Conservation (phyloP, 2,113 vertebrate species). For the Nibea albiflora region DNA sequence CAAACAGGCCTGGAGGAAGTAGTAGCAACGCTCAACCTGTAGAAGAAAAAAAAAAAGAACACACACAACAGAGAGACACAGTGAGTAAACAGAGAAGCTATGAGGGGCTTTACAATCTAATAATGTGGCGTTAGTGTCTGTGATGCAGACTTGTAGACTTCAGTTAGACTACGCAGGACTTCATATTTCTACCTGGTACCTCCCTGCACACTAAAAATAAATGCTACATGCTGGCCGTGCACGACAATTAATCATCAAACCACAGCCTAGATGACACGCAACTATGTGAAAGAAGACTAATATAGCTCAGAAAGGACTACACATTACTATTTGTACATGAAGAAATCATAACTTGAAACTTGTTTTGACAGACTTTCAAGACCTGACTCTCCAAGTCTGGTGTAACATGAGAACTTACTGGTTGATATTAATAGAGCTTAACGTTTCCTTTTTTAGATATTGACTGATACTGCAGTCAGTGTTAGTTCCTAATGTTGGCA, state of each 20-base stretch:
- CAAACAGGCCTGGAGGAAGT: slow-evolving; percentile 93
- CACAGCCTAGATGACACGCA: background rate
- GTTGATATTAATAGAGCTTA: slow-evolving; percentile 1
- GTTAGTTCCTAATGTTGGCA: background rate
- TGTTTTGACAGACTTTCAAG: background rate
- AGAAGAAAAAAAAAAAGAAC: slow-evolving; percentile 8
- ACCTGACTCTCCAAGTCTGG: background rate
- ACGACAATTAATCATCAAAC: background rate
- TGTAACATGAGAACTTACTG: background rate
- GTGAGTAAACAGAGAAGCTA: background rate
- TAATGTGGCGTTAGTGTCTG: background rate
- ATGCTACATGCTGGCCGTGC: background rate
- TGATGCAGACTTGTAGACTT: background rate
- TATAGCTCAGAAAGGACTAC: background rate
- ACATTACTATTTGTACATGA: background rate
- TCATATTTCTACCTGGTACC: background rate
- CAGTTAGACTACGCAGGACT: background rate
- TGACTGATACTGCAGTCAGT: background rate
- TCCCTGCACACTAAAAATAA: background rate
- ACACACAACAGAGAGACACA: background rate
- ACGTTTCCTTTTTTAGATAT: background rate
- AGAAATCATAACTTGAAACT: background rate
- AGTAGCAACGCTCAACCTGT: slow-evolving; percentile 96
- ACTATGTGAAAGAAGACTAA: background rate
- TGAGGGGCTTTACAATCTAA: background rate